Percentiles rank a stretch among this genome's conserved stretches.
These are phyloP conservation scores for Leiothrix lutea DNA, from an alignment of 2,113 vertebrate species.

Conservation along the genomic window DNA sequence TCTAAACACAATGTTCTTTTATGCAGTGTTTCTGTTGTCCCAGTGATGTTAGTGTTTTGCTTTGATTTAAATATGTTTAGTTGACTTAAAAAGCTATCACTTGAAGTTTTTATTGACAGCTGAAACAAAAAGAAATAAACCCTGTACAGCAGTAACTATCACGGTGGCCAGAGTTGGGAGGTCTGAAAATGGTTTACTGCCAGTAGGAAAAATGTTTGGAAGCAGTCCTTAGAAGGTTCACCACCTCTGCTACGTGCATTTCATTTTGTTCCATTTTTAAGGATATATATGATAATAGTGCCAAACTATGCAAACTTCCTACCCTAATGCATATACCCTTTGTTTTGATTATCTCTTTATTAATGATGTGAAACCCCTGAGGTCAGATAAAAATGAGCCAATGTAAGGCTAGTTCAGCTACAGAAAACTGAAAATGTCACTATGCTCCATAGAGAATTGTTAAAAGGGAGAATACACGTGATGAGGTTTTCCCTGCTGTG, in stretches of 20 bases:
- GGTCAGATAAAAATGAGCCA: constrained; percentile 63
- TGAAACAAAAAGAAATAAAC: constrained; percentile 59
- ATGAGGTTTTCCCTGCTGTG: background rate
- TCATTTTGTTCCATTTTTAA: constrained; percentile 51
- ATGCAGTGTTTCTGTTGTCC: background rate
- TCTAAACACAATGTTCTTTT: background rate
- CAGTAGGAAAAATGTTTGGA: constrained; percentile 57
- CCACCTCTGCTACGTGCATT: constrained; percentile 8
- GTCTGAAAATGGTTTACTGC: constrained; percentile 69
- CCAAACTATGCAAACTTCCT: constrained; percentile 49
- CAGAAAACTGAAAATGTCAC: constrained; percentile 39
- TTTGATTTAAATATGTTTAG: background rate
- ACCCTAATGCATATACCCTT: constrained; percentile 23
- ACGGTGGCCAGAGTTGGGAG: constrained; percentile 67
- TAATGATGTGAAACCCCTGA: constrained; percentile 65
- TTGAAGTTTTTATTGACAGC: constrained; percentile 68
- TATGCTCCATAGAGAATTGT: background rate
- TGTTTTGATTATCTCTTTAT: constrained; percentile 72
- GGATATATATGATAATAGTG: constrained; percentile 21
- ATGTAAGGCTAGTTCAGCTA: constrained; percentile 31
- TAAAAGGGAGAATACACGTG: background rate
- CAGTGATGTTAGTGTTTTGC: background rate
- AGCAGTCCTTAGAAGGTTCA: constrained; percentile 52
- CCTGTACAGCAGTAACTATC: constrained; percentile 49
- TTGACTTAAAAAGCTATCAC: constrained; percentile 35